Evolutionary conservation across 2,888 invertebrate genomes (phyloP), one percentile per base, ranked within the genome.

Genomic region (Drosophila mimica): DNA sequence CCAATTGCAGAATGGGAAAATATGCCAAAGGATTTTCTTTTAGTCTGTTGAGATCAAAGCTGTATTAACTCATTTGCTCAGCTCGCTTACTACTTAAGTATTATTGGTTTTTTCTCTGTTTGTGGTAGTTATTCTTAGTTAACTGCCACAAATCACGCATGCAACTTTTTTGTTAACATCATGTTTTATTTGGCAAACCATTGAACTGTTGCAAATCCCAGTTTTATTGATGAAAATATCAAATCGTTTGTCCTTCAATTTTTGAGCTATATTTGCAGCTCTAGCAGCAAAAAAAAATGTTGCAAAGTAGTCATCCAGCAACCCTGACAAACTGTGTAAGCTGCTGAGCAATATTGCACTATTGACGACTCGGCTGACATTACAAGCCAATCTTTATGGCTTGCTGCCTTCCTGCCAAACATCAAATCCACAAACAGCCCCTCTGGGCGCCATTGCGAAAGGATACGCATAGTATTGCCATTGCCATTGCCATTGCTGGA

Each of bases 341-440:
- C 54, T 60, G 48, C 38, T 38, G 36, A 70, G 70, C 67, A 76
- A 75, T 74, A 86, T 72, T 81, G 79, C 74, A 83, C 76, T 25
- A 46, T 81, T 75, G 58, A 66, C 56, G 49, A 68, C 58, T 64
- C 57, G 74, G 70, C 52, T 43, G 77, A 76, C 80, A 84, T 89
- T 84, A 82, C 73, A 78, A 82, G 66, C 74, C 85, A 76, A 82
- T 89, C 85, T 87, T 89, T 84, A 89, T 82, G 89, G 75, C 85
- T 76, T 78, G 84, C 72, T 84, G 78, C 85, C 84, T 76, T 84
- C 80, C 82, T 85, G 89, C 70, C 74, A 77, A 89, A 89, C 88
- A 74, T 67, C 60, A 80, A 82, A 87, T 87, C 82, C 85, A 84
- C 84, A 80, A 86, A 82, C 81, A 84, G 84, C 73, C 64, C 80